These are phyloP conservation scores for rabbit (Oryctolagus cuniculus) DNA, from an alignment of 2,113 vertebrate species.

Conservation along the genomic window DNA sequence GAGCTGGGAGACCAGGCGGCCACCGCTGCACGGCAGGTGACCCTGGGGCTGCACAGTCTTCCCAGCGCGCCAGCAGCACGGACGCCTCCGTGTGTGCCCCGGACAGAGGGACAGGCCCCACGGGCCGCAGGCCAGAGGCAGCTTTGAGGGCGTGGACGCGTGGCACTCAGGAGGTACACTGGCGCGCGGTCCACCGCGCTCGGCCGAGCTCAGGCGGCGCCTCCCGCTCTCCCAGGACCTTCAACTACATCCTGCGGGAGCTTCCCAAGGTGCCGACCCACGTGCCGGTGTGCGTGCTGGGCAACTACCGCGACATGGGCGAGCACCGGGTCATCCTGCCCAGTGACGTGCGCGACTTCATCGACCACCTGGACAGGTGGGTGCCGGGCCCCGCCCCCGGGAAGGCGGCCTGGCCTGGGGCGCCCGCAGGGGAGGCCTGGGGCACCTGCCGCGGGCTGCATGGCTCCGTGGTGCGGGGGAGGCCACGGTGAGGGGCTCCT, in stretches of 20 bases:
- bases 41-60: not conserved
- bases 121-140: not conserved
- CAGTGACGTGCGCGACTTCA: constrained; percentile 94
- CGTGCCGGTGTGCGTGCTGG: constrained; percentile 96
- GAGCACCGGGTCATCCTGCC: constrained; percentile 97
- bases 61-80: too few relatives aligned
- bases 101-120: too few relatives aligned
- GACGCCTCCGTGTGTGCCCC: too few relatives aligned
- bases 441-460: accelerated
- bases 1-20: not conserved
- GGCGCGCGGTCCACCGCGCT: too few relatives aligned
- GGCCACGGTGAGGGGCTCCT: not conserved
- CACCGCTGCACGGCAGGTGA: not conserved
- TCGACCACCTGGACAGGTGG: constrained; percentile 94
- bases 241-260: constrained; percentile 96
- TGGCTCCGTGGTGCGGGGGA: not conserved
- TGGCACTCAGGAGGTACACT: not conserved
- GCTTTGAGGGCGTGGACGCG: not conserved
- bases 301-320: constrained; percentile 98
- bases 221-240: constrained; percentile 91
- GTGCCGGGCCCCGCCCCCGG: not conserved
- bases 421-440: not conserved
- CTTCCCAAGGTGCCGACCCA: constrained; percentile 97
- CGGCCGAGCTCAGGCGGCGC: too few relatives aligned
- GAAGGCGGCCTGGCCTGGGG: not conserved